Conservation (phyloP, 1,140 invertebrate species). For the Galleria mellonella region DNA sequence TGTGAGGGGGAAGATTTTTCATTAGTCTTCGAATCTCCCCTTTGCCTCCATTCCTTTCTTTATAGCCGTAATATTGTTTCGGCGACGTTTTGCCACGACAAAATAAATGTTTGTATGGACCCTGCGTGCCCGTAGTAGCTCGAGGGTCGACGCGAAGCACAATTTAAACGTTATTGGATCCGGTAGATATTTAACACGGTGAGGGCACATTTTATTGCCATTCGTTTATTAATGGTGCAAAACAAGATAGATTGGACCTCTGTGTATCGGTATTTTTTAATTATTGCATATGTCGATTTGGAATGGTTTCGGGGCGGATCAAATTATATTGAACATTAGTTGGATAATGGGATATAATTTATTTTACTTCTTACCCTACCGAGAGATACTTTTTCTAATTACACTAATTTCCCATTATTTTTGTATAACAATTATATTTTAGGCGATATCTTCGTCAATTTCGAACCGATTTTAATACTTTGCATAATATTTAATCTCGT, state of each 20-base stretch:
- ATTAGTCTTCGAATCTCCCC: constrained; percentile 28
- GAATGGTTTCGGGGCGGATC: too few relatives aligned
- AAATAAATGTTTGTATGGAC: constrained; percentile 41
- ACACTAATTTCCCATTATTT: too few relatives aligned
- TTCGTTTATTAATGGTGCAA: constrained; percentile 28
- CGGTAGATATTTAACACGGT: constrained; percentile 26
- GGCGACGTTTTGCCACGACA: constrained; percentile 12
- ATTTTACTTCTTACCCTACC: too few relatives aligned
- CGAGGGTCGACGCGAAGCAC: background rate
- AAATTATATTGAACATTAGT: too few relatives aligned
- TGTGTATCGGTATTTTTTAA: background rate
- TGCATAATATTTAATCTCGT: too few relatives aligned
- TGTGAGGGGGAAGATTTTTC: constrained; percentile 31
- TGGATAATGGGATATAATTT: too few relatives aligned
- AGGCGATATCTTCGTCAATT: too few relatives aligned
- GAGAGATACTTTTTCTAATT: too few relatives aligned
- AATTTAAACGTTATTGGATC: constrained; percentile 43
- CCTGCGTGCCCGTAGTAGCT: constrained; percentile 1
- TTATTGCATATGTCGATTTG: too few relatives aligned
- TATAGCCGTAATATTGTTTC: constrained; percentile 49
- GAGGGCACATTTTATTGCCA: constrained; percentile 25
- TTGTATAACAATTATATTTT: too few relatives aligned
- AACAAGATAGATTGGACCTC: constrained; percentile 1
- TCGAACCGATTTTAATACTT: too few relatives aligned
- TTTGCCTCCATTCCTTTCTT: constrained; percentile 28